Base-by-base conservation (phyloP, 2,797 vertebrate genomes). In the Gastrophryne carolinensis region DNA sequence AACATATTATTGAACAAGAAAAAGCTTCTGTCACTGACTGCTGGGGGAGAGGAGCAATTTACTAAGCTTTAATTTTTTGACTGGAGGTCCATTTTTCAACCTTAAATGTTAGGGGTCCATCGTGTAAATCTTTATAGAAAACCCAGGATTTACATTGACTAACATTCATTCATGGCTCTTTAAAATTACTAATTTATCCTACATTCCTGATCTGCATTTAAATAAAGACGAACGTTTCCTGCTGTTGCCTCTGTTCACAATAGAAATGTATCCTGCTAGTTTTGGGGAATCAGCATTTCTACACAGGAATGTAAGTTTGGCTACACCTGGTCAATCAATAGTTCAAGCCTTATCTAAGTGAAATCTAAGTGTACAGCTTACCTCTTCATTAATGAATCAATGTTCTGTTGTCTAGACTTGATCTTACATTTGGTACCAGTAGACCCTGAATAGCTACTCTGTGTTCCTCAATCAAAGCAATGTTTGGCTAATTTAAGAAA, bases 381-480 rank as follows among this genome's bases (percentile, higher is more conserved):
- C 75, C 37, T 64, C 75, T 72, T 77, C 60, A 77, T 77, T 77
- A 71, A 49, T 58, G 60, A 54, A 77, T 71, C 75, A 65, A 77
- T 65, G 50, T 56, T 23, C 23, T 50, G 56, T 52, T 56, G 75
- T 77, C 68, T 72, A 71, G 67, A 64, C 67, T 70, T 71, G 30
- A 77, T 72, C 67, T 49, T 37, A 58, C 67, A 71, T 24, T 29
- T 29, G 29, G 35, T 37, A 60, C 57, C 53, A 29, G 39, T 49
- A 44, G 27, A 64, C 37, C 65, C 5, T 19, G 30, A 35, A 29
- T 44, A 30, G 27, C 29, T 64, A 39, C 39, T 64, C 49, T 58
- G 26, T 65, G 60, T 77, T 30, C 19, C 21, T 56, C 44, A 49
- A n/a, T 70, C 15, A 15, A 57, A 57, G 27, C 15, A 63, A 11